Evolutionary conservation across 2,797 vertebrate species (phyloP).

Genomic region (Psittacula echo): DNA sequence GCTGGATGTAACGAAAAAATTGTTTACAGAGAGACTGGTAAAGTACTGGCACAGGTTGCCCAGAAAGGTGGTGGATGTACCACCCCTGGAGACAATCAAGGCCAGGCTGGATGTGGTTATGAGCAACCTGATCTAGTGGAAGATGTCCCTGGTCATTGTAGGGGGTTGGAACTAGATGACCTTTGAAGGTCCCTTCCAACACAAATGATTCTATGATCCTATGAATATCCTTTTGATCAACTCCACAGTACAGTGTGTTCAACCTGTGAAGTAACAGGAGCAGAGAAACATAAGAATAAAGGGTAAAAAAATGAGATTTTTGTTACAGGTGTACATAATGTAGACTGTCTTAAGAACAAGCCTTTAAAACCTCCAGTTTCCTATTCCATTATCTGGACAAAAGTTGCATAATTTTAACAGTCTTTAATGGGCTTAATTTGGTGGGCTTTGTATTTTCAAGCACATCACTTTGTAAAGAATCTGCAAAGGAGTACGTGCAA

Average conservation of each 20-base stretch:
- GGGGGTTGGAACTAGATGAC: not conserved
- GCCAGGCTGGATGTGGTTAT: not conserved
- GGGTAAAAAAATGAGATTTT: not conserved
- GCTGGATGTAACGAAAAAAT: not conserved
- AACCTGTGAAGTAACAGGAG: not conserved
- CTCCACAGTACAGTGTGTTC: not conserved
- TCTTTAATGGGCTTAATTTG: not conserved
- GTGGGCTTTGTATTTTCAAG: constrained; percentile 1
- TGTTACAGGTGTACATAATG: not conserved
- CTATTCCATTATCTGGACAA: not conserved
- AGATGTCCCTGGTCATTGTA: not conserved
- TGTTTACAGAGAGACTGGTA: not conserved
- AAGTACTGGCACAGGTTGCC: not conserved
- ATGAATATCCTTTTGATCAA: not conserved
- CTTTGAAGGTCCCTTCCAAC: not conserved
- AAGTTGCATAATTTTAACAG: not conserved
- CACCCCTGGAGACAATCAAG: not conserved
- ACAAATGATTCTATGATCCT: not conserved
- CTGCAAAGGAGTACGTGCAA: not conserved
- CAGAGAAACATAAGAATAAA: not conserved
- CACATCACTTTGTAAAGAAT: not conserved
- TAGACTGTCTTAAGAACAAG: not conserved
- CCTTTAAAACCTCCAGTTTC: not conserved
- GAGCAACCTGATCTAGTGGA: not conserved
- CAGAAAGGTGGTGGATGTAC: not conserved